Evolutionary conservation across 2,113 vertebrate species (phyloP).

Genomic region (Holacanthus passer): DNA sequence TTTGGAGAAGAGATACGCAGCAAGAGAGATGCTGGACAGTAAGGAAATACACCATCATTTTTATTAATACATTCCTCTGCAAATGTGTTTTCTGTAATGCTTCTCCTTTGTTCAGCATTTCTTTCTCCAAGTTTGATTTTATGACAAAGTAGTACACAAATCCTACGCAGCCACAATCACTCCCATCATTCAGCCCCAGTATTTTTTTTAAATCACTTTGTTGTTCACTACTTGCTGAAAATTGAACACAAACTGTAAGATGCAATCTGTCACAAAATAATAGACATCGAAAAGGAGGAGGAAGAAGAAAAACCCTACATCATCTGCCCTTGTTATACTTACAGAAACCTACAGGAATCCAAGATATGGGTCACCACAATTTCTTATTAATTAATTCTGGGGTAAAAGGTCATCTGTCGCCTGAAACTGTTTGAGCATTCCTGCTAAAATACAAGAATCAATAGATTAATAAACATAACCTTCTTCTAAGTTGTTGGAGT

Average conservation of each 20-base stretch:
- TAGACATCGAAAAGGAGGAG: not conserved
- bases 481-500: not conserved
- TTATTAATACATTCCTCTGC: not conserved
- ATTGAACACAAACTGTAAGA: not conserved
- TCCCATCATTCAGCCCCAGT: not conserved
- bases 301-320: not conserved
- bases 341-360: not conserved
- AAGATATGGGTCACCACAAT: not conserved
- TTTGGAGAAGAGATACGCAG: conserved; percentile 83
- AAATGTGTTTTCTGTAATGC: not conserved
- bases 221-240: not conserved
- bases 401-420: not conserved
- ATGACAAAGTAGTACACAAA: not conserved
- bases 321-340: not conserved
- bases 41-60: conserved; percentile 72
- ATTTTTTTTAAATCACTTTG: not conserved
- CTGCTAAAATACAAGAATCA: not conserved
- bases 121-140: not conserved
- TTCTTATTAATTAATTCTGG: not conserved
- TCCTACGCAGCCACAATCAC: not conserved
- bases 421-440: not conserved
- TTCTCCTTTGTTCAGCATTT: not conserved
- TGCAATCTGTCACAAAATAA: not conserved
- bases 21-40: conserved; percentile 90
- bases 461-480: not conserved